A percentile compares a stretch with the other conserved stretches of the same genome.
These are phyloP conservation scores for Thalpophila matura DNA, from an alignment of 2,888 invertebrate genomes.

Conservation along the genomic window DNA sequence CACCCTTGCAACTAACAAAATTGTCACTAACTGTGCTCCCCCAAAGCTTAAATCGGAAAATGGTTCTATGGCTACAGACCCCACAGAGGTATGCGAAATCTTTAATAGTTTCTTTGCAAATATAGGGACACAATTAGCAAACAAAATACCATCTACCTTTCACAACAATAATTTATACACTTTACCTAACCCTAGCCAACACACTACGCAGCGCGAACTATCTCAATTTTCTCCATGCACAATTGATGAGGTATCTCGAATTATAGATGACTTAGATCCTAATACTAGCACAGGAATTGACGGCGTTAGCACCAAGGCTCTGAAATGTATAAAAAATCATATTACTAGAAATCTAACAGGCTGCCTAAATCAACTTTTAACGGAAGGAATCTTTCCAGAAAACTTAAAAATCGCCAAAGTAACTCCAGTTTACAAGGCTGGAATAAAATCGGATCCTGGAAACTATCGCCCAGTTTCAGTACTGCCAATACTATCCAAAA, in stretches of 20 bases:
- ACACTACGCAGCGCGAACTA: background rate
- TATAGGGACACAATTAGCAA: constrained; percentile 4
- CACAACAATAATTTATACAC: background rate
- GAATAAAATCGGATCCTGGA: background rate
- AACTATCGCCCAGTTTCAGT: constrained; percentile 21
- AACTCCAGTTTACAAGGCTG: constrained; percentile 16
- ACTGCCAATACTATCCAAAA: constrained; percentile 6
- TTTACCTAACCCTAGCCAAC: background rate
- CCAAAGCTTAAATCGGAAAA: background rate
- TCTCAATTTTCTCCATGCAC: background rate
- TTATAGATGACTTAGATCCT: background rate
- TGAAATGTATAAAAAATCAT: constrained; percentile 1
- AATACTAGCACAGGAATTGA: background rate
- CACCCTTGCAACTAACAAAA: background rate
- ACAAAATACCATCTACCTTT: background rate
- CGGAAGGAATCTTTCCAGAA: background rate
- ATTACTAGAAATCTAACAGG: background rate
- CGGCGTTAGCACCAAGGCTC: background rate
- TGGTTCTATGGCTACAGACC: background rate
- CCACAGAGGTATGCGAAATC: background rate
- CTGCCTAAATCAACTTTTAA: background rate
- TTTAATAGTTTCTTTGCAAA: constrained; percentile 6
- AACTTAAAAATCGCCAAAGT: constrained; percentile 19
- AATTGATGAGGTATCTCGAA: background rate
- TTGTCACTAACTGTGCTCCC: background rate